A percentile compares a stretch with the other conserved stretches of the same genome.
phyloP scores from a whole-genome alignment of 2,888 invertebrate genomes.

The Calameuta filiformis region DNA sequence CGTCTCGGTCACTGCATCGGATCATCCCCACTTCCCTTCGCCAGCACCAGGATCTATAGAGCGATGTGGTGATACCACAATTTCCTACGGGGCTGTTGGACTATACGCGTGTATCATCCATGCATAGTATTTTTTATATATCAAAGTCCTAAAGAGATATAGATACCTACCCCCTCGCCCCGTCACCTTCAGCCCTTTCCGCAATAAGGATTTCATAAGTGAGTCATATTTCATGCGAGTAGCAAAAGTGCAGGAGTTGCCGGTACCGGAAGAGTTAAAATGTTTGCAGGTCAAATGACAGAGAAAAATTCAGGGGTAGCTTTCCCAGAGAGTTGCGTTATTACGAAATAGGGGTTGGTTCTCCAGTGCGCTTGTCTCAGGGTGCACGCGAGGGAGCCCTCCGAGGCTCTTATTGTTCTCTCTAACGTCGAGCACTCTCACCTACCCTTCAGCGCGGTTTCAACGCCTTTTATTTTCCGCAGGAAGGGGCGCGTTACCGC shows the following conservation, averaged over 20 bases:
- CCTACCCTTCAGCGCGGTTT: conserved; percentile 21
- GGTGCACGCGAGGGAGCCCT: conserved; percentile 21
- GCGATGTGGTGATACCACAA: not conserved
- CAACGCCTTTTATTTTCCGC: conserved; percentile 35
- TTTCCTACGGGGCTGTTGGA: not conserved
- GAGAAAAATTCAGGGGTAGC: not conserved
- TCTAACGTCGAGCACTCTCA: conserved; percentile 23
- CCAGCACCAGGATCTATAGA: not conserved
- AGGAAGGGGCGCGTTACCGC: conserved; percentile 27
- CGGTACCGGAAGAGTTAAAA: not conserved
- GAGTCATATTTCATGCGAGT: not conserved
- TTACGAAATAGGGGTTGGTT: not conserved
- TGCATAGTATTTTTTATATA: not conserved
- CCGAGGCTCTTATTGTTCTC: conserved; percentile 22
- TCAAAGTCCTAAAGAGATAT: not conserved
- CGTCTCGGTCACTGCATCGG: not conserved
- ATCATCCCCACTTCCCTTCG: not conserved
- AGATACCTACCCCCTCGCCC: not conserved
- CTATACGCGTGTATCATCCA: not conserved
- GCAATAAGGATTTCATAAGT: not conserved
- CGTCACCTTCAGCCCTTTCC: not conserved
- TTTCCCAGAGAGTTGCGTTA: not conserved
- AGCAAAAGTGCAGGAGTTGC: not conserved
- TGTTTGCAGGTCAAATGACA: not conserved
- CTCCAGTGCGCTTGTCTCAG: conserved; percentile 10